These are phyloP conservation scores for Gavia stellata DNA, from an alignment of 2,113 vertebrate species.

Conservation along the genomic window DNA sequence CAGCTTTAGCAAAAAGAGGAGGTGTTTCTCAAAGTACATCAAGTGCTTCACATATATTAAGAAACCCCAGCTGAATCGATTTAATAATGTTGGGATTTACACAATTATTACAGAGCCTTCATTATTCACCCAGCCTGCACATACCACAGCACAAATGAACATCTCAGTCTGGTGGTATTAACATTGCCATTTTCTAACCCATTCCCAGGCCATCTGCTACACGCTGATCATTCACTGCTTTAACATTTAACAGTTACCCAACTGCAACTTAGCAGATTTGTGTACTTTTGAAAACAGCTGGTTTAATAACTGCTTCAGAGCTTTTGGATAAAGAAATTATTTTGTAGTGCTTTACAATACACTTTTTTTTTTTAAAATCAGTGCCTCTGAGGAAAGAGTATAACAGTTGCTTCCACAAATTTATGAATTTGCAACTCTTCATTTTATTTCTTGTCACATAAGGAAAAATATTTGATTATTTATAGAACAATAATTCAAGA, in stretches of 20 bases:
- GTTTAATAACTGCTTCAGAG: constrained; percentile 82
- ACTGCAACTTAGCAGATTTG: constrained; percentile 84
- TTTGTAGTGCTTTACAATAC: constrained; percentile 71
- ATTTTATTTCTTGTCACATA: constrained; percentile 55
- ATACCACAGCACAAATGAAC: constrained; percentile 80
- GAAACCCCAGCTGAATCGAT: constrained; percentile 80
- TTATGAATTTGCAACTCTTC: constrained; percentile 16
- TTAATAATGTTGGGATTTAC: constrained; percentile 89
- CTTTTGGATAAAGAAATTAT: constrained; percentile 79
- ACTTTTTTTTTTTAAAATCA: not conserved
- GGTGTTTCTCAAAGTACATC: constrained; percentile 76
- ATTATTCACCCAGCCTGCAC: constrained; percentile 80
- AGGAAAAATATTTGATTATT: constrained; percentile 43
- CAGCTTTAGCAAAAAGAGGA: constrained; percentile 77
- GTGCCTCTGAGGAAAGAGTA: constrained; percentile 48
- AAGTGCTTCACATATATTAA: constrained; percentile 83
- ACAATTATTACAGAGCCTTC: constrained; percentile 84
- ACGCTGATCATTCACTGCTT: constrained; percentile 74
- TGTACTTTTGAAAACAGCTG: constrained; percentile 85
- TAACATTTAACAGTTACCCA: constrained; percentile 85
- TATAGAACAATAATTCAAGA: constrained; percentile 15
- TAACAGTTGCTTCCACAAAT: not conserved
- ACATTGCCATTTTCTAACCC: constrained; percentile 81
- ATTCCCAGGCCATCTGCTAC: constrained; percentile 82
- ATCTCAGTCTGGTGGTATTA: constrained; percentile 82